Base-by-base conservation (phyloP, 1,140 invertebrate genomes). In the Sweltsa coloradensis region DNA sequence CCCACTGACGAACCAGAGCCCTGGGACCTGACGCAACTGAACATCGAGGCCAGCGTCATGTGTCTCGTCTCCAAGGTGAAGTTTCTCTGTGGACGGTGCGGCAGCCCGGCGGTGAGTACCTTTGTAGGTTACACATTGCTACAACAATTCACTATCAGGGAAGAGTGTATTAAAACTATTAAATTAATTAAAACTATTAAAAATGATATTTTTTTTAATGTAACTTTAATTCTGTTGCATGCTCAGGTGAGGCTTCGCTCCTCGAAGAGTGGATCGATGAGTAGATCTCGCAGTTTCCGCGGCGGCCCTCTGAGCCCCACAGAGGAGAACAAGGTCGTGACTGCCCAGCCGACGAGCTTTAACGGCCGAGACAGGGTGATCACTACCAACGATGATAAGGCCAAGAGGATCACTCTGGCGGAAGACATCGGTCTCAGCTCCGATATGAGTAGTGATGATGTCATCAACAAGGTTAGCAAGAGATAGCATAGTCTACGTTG, bases 41-140 rank as follows among this genome's bases (percentile, higher is more conserved):
- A 94, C 57, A 88, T 90, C 23, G 87, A 92, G 65, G 88, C 88
- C 1, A 85, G 85, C 55, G 78, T 90, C 0, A 87, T 91, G 75
- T 89, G 86, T 61, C 66, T 91, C 51, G 81, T 84, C 2, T 83
- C 80, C 47, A 88, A 88, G 63, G 76, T 83, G 0, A 83, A 83
- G 54, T 83, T 84, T 62, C 66, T 84, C 1, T 84, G 81, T 57
- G 81, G 81, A 2, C 67, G 77, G 37, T 81, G 79, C 51, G 77
- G 78, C 16, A 81, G 78, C 58, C 81, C 81, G 4, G 80, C 81
- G 5, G 76, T 82, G 2, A 63, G 80, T 41, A 9, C n/a, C n/a
- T n/a, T n/a, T n/a, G n/a, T n/a, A n/a, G n/a, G n/a, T n/a, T n/a
- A n/a, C n/a, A n/a, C n/a, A n/a, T 53, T 83, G 19, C 60, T 77